These are phyloP conservation scores for Pholis gunnellus DNA, from an alignment of 2,113 vertebrate genomes.

Conservation along the genomic window DNA sequence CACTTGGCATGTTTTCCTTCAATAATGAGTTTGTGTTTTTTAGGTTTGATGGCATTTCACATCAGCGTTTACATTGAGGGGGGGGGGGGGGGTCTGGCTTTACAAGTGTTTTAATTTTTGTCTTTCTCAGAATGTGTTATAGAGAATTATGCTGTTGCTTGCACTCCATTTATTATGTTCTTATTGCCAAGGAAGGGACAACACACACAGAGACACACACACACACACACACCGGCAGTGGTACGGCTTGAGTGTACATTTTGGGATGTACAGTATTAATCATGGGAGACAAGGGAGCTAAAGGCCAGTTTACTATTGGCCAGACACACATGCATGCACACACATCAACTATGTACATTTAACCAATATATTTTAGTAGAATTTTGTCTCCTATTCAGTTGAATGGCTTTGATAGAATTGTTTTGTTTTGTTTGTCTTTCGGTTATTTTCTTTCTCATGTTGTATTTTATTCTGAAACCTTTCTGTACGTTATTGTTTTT, in stretches of 20 bases:
- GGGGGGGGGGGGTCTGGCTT: background rate
- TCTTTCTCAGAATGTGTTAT: constrained; percentile 69
- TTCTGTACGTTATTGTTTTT: constrained; percentile 75
- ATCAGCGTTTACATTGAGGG: constrained; percentile 74
- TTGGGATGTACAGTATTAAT: constrained; percentile 72
- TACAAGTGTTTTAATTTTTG: constrained; percentile 60
- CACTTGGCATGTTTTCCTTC: constrained; percentile 40
- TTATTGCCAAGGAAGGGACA: constrained; percentile 78
- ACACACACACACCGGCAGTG: constrained; percentile 9
- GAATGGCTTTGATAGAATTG: constrained; percentile 71
- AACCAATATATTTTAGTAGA: constrained; percentile 77
- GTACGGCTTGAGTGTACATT: constrained; percentile 70
- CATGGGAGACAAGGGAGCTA: constrained; percentile 60
- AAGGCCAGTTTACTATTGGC: constrained; percentile 74
- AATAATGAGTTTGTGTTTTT: constrained; percentile 35
- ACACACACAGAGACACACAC: constrained; percentile 47
- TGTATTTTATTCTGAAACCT: constrained; percentile 80
- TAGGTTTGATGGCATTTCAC: constrained; percentile 69
- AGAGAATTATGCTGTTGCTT: constrained; percentile 70
- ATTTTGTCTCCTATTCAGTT: constrained; percentile 70
- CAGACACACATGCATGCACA: constrained; percentile 43
- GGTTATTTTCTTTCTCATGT: constrained; percentile 71
- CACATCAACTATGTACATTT: constrained; percentile 74
- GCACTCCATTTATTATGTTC: constrained; percentile 78
- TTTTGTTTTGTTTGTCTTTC: constrained; percentile 47